Evolutionary conservation across 1,140 invertebrate genomes (phyloP).

Genomic region (Lordiphosa mommai): DNA sequence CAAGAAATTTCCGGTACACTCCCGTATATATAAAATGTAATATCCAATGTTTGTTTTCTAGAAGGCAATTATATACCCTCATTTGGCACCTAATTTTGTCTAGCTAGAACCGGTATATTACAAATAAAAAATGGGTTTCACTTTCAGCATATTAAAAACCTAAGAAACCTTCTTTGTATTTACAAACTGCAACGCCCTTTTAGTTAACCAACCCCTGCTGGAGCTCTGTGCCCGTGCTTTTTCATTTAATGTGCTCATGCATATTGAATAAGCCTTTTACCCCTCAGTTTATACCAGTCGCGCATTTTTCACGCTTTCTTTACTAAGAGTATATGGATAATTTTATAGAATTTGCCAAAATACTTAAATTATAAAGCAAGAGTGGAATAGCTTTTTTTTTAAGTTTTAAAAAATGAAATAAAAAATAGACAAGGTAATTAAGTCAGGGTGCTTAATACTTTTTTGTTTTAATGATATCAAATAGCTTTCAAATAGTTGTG

Average conservation of each 20-base stretch:
- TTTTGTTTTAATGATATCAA: too few relatives aligned
- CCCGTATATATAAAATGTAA: too few relatives aligned
- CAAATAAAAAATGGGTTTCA: conserved; percentile 6
- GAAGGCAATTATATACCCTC: too few relatives aligned
- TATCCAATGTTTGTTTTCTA: too few relatives aligned
- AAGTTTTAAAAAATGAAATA: too few relatives aligned
- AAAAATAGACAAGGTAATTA: too few relatives aligned
- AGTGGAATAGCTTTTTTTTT: too few relatives aligned
- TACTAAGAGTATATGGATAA: background rate
- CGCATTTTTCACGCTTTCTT: conserved; percentile 9
- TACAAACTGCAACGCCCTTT: conserved; percentile 37
- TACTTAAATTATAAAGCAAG: too few relatives aligned
- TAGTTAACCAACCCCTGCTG: conserved; percentile 8
- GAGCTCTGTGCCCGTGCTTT: conserved; percentile 14
- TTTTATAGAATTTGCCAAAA: too few relatives aligned
- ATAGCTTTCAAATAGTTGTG: too few relatives aligned
- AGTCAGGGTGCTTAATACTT: too few relatives aligned
- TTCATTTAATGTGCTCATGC: conserved; percentile 67
- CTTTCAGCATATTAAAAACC: conserved; percentile 25
- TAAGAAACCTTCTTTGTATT: conserved; percentile 12
- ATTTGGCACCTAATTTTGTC: background rate
- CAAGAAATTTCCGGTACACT: too few relatives aligned
- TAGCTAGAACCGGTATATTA: background rate
- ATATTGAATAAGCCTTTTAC: conserved; percentile 67
- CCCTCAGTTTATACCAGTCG: conserved; percentile 7